These are phyloP conservation scores for Hippocampus mohnikei DNA, from an alignment of 2,113 vertebrate species.

Conservation along the genomic window DNA sequence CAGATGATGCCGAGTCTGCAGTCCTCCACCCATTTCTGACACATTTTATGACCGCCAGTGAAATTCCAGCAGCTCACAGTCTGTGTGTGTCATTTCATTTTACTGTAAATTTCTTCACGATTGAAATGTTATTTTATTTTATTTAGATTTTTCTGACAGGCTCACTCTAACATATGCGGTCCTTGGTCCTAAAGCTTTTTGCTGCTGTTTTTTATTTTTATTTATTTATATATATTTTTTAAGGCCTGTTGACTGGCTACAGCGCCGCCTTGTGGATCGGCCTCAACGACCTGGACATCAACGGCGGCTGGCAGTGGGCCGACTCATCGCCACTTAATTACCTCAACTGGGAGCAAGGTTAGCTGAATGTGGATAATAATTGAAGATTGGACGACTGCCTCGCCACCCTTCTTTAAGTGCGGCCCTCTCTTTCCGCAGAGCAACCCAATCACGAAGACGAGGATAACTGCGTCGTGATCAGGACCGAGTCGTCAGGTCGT, in stretches of 20 bases:
- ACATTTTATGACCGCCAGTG: neutral
- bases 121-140: too few species aligned
- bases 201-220: neutral
- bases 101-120: neutral
- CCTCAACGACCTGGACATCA: constrained; percentile 91
- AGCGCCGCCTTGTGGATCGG: constrained; percentile 93
- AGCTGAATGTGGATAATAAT: constrained; percentile 32
- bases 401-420: too few species aligned
- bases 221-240: constrained; percentile 12
- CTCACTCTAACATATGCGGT: too few species aligned
- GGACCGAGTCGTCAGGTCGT: constrained; percentile 85
- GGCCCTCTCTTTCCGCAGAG: constrained; percentile 64
- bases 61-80: neutral
- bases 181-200: neutral
- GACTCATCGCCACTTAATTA: constrained; percentile 92
- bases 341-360: constrained; percentile 96
- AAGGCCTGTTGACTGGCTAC: constrained; percentile 88
- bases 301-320: constrained; percentile 95
- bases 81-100: neutral
- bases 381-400: too few species aligned
- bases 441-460: constrained; percentile 86
- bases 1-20: neutral
- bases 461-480: constrained; percentile 90
- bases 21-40: neutral
- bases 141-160: too few species aligned